Evolutionary conservation across 2,797 vertebrate genomes (phyloP).

Genomic region (Liasis olivaceus): DNA sequence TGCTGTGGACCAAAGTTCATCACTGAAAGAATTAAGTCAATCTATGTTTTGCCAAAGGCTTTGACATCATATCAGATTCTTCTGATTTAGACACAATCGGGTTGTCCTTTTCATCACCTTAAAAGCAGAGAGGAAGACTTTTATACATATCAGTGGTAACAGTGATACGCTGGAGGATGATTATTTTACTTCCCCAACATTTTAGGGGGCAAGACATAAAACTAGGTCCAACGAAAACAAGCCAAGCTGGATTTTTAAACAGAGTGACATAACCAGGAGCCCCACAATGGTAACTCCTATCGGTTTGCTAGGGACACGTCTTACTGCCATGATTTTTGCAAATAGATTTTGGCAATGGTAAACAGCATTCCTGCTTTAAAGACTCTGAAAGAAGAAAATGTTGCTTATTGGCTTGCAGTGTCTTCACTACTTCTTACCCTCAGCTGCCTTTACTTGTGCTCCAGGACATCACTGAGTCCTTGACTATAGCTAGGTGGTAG

Average conservation of each 20-base stretch:
- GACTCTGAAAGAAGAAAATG: background rate
- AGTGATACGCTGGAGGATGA: constrained; percentile 34
- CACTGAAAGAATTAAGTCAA: constrained; percentile 81
- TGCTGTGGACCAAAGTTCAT: constrained; percentile 79
- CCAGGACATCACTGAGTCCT: background rate
- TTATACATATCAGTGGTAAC: constrained; percentile 57
- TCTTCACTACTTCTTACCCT: background rate
- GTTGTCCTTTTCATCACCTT: constrained; percentile 75
- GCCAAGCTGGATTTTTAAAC: constrained; percentile 47
- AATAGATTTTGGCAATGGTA: background rate
- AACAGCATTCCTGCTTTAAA: background rate
- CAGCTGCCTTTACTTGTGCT: background rate
- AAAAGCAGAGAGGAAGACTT: constrained; percentile 63
- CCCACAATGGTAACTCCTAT: background rate
- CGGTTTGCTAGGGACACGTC: background rate
- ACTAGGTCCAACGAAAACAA: constrained; percentile 60
- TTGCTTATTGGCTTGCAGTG: background rate
- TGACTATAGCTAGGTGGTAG: background rate
- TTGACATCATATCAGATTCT: constrained; percentile 72
- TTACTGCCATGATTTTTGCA: background rate
- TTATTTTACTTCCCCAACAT: constrained; percentile 14
- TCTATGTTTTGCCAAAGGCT: constrained; percentile 81
- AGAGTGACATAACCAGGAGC: constrained; percentile 32
- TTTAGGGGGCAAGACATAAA: constrained; percentile 58
- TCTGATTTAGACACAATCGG: constrained; percentile 72